phyloP scores from a whole-genome alignment of 2,113 vertebrate genomes.

The Gallinago paraguaiae region DNA sequence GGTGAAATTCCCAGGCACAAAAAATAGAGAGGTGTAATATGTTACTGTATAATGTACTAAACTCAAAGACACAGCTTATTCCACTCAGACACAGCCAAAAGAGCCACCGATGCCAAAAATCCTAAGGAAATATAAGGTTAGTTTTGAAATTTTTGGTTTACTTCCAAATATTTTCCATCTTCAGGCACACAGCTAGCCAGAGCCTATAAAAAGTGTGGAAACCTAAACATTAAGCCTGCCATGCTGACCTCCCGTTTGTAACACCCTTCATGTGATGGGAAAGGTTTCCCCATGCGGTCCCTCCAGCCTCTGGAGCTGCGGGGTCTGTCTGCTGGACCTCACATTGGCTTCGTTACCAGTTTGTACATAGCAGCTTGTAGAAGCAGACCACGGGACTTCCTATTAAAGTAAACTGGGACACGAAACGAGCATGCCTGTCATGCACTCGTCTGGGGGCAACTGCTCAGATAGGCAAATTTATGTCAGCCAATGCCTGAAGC shows the following conservation, averaged over 20 bases:
- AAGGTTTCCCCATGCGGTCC: neutral
- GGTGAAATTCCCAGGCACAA: slow-evolving; percentile 59
- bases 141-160: slow-evolving; percentile 52
- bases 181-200: slow-evolving; percentile 37
- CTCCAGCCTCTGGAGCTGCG: neutral
- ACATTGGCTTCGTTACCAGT: neutral
- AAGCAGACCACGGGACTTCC: neutral
- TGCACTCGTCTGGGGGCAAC: neutral
- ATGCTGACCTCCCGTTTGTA: slow-evolving; percentile 28
- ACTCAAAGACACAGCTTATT: slow-evolving; percentile 57
- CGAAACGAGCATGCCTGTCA: neutral
- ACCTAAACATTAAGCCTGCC: slow-evolving; percentile 32
- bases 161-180: slow-evolving; percentile 63
- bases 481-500: neutral
- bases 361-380: neutral
- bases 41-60: slow-evolving; percentile 62
- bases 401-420: neutral
- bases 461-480: neutral
- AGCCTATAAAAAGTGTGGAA: slow-evolving; percentile 52
- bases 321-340: neutral
- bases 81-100: slow-evolving; percentile 51
- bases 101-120: slow-evolving; percentile 47
- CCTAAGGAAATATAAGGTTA: slow-evolving; percentile 51
- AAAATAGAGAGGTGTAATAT: slow-evolving; percentile 44
- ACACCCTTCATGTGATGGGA: slow-evolving; percentile 12